Percentiles rank a stretch among this genome's conserved stretches.
Evolutionary conservation across 2,888 invertebrate genomes (phyloP).

Genomic region (Hipparchia sbordonii): DNA sequence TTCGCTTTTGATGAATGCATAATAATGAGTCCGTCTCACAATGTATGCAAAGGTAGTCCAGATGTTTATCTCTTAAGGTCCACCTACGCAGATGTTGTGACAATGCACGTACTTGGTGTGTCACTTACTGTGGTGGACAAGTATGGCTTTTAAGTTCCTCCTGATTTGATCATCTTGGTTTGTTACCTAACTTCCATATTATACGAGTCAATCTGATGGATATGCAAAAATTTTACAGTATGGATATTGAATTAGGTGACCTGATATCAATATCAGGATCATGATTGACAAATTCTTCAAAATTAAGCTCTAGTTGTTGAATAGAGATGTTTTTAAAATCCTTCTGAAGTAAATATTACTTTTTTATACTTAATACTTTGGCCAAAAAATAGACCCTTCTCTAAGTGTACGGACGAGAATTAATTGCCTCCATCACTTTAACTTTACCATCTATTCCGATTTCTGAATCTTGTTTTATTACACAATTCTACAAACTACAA

Average conservation of each 20-base stretch:
- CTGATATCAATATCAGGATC: too few species aligned
- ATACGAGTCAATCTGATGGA: too few species aligned
- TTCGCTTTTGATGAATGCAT: slow-evolving; percentile 56
- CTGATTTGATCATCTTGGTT: slow-evolving; percentile 23
- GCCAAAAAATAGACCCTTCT: too few species aligned
- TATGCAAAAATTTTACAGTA: too few species aligned
- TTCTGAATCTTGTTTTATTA: neutral
- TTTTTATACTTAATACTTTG: too few species aligned
- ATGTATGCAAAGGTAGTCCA: slow-evolving; percentile 53
- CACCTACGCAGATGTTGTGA: slow-evolving; percentile 50
- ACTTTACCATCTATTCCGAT: neutral
- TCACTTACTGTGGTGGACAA: slow-evolving; percentile 9
- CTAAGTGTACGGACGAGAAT: neutral
- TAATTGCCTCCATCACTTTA: slow-evolving; percentile 2
- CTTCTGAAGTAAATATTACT: too few species aligned
- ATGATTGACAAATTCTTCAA: neutral
- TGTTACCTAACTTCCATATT: neutral
- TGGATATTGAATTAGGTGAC: too few species aligned
- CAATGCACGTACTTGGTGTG: slow-evolving; percentile 35
- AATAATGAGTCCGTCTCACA: slow-evolving; percentile 53
- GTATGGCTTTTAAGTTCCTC: slow-evolving; percentile 31
- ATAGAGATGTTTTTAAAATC: neutral
- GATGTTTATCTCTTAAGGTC: slow-evolving; percentile 50
- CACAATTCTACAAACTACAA: neutral
- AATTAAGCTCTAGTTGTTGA: neutral